Base-by-base conservation (phyloP, 2,113 vertebrate genomes). In the Equus quagga region DNA sequence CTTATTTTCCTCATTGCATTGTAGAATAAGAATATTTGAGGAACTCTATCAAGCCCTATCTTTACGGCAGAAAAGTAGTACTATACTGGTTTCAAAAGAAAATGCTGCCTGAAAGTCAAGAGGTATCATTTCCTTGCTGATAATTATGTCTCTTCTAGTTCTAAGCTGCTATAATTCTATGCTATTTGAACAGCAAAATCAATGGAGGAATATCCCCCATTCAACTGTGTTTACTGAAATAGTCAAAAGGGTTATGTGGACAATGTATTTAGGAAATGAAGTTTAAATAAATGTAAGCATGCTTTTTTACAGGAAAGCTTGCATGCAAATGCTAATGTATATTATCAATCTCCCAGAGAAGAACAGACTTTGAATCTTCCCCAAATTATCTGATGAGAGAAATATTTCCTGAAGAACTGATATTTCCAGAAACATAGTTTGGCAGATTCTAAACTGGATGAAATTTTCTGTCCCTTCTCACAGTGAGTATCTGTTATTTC, bases 221-320 rank as follows among this genome's bases (percentile, higher is more conserved):
- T 92, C 62, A 92, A 10, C 8, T 83, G 64, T 72, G 54, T 93
- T 84, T 96, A 82, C 44, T 41, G 6, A 75, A 83, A 88, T 69
- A 93, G 5, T 60, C 49, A 28, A 91, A 65, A 75, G 26, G 58
- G 46, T 33, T 86, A 49, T 94, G 13, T 33, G n/a, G 31, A 65
- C n/a, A 70, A 60, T 83, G 70, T 70, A 51, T 44, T 78, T 67
- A 24, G 12, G 33, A 83, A 60, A 88, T 46, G 44, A 75, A 75
- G 23, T 91, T 58, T 56, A 64, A 96, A 33, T 86, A 87, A 86
- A 75, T 58, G 62, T 60, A 82, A 82, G 11, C 8, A 80, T 58
- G 9, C 12, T 56, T n/a, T 82, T 82, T 87, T 49, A 51, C 15
- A 67, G 24, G 49, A 73, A 11, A 44, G 3, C 17, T 33, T 81